These are phyloP conservation scores for Drosophila pruinosa DNA, from an alignment of 1,140 invertebrate genomes.

Conservation along the genomic window DNA sequence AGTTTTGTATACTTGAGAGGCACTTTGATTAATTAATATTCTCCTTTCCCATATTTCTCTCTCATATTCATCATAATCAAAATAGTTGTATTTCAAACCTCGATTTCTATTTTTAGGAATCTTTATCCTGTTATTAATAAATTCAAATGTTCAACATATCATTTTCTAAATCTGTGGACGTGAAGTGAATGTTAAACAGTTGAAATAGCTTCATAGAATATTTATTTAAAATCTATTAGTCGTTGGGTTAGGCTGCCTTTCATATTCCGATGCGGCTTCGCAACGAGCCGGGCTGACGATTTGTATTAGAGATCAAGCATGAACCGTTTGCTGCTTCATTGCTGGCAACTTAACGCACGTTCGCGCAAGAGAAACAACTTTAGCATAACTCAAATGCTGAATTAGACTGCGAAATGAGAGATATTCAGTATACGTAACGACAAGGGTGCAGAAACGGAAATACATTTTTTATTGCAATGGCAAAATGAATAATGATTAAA, in stretches of 20 bases:
- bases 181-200: neutral
- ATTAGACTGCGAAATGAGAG: constrained; percentile 6
- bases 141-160: neutral
- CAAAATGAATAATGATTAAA: constrained; percentile 29
- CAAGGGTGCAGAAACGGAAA: constrained; percentile 2
- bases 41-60: too few species aligned
- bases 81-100: too few species aligned
- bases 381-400: constrained; percentile 19
- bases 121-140: neutral
- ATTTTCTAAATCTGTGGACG: neutral
- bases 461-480: constrained; percentile 30
- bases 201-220: neutral
- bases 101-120: neutral
- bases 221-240: constrained; percentile 41
- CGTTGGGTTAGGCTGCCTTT: neutral
- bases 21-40: too few species aligned
- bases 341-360: constrained; percentile 66
- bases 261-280: neutral
- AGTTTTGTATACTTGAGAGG: too few species aligned
- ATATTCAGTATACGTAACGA: constrained; percentile 47
- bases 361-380: constrained; percentile 49
- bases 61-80: too few species aligned
- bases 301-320: constrained; percentile 34
- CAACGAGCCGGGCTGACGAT: neutral
- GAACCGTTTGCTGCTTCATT: constrained; percentile 61